Evolutionary conservation across 1,140 invertebrate species (phyloP), one percentile per base, ranked within the genome.

Genomic region (Maniola jurtina): DNA sequence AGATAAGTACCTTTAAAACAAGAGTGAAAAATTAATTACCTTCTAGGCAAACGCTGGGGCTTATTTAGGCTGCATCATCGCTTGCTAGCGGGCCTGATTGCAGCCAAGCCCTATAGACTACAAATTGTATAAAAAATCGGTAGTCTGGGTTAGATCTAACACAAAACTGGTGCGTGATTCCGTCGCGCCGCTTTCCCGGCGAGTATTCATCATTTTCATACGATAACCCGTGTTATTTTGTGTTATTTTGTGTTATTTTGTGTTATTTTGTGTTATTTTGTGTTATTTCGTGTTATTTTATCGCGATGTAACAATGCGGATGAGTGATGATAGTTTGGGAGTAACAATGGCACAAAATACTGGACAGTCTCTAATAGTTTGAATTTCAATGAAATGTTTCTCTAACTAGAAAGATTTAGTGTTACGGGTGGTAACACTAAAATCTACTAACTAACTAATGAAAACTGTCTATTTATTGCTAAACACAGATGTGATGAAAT

Each of bases 171-270:
- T 60, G 50, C 64, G 50, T 61, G 58, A 66, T 69, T 57, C 62
- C 36, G 61, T 56, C 35, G 48, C 48, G 14, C 10, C 15, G 48
- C 61, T n/a, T 66, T 16, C 42, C 36, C 14, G 35, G 57, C 52
- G 59, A 59, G 60, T 57, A 73, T 73, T 70, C 67, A 72, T 70
- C 70, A 72, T 72, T 75, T 72, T 69, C 67, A 63, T 71, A 66
- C 64, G 70, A 63, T 64, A 68, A 67, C 48, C n/a, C 47, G 55
- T 73, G 45, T 73, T 70, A 73, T 70, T 73, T 45, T 45, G 42
- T 45, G 42, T 45, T 45, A 45, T 45, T 45, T 45, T 11, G 42
- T n/a, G 42, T 45, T 45, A 45, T 45, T 45, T 45, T 70, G 64
- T 45, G 42, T 45, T 45, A 45, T 45, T 45, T 45, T 11, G 42